Conservation (phyloP, 1,140 invertebrate species). For the Eciton burchellii region DNA sequence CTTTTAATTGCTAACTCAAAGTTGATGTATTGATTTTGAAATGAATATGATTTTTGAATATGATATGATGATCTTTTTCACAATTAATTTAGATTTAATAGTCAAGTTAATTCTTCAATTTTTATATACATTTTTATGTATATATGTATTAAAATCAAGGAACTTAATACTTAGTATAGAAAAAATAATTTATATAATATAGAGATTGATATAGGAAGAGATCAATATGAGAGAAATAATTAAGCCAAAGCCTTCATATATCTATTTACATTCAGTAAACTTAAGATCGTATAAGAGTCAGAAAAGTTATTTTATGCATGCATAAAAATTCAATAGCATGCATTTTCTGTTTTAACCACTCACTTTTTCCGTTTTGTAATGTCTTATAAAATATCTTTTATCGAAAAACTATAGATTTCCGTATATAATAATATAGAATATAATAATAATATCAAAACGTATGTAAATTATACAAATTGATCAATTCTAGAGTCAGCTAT, state of each 20-base stretch:
- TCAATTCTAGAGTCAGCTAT: slow-evolving; percentile 26
- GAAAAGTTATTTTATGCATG: background rate
- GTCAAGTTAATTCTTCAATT: background rate
- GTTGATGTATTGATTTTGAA: background rate
- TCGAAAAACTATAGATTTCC: background rate
- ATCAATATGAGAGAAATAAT: slow-evolving; percentile 18
- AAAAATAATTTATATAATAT: slow-evolving; percentile 10
- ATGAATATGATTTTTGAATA: background rate
- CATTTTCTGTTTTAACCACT: background rate
- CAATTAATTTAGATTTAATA: background rate
- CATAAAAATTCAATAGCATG: background rate
- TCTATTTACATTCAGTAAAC: background rate
- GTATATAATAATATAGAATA: background rate
- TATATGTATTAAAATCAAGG: slow-evolving; percentile 11
- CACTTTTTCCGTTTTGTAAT: slow-evolving; percentile 21
- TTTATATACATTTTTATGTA: slow-evolving; percentile 4
- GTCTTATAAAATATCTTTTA: slow-evolving; percentile 10
- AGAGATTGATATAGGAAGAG: too few species aligned
- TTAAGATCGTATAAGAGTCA: background rate
- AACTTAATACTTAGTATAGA: background rate
- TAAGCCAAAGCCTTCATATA: slow-evolving; percentile 23
- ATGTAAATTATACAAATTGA: slow-evolving; percentile 44
- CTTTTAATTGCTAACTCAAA: slow-evolving; percentile 32
- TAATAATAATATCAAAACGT: slow-evolving; percentile 22
- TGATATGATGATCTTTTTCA: too few species aligned